phyloP scores from a whole-genome alignment of 2,113 vertebrate species.

The Leptocoma aspasia region DNA sequence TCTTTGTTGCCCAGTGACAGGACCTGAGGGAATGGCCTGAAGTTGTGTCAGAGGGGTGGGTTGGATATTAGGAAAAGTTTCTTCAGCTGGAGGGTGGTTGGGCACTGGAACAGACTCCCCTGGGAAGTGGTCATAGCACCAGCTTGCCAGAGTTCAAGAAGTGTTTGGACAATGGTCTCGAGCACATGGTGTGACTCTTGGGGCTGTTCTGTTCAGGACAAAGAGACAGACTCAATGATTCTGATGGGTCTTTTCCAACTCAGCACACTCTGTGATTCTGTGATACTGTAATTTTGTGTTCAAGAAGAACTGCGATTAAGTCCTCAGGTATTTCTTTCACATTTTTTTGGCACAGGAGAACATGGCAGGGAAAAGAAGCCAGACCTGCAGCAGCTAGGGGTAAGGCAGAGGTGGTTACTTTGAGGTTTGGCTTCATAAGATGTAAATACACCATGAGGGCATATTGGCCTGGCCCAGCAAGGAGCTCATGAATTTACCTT shows the following conservation, averaged over 20 bases:
- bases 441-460: fast-evolving
- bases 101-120: fast-evolving
- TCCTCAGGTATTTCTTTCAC: not conserved
- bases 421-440: not conserved
- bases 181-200: not conserved
- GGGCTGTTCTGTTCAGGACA: not conserved
- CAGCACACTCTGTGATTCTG: not conserved
- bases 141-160: not conserved
- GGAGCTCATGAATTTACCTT: not conserved
- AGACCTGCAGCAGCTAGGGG: not conserved
- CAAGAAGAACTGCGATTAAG: not conserved
- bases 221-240: not conserved
- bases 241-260: not conserved
- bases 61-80: not conserved
- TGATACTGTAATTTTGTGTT: not conserved
- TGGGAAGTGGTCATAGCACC: not conserved
- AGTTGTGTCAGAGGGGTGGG: not conserved
- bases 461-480: not conserved
- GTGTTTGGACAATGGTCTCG: not conserved
- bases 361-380: not conserved
- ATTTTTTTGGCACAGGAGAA: not conserved
- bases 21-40: not conserved
- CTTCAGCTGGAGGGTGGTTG: not conserved
- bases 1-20: not conserved
- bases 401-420: not conserved